These are phyloP conservation scores for Ischnus inquisitorius DNA, from an alignment of 2,888 invertebrate genomes.

Conservation along the genomic window DNA sequence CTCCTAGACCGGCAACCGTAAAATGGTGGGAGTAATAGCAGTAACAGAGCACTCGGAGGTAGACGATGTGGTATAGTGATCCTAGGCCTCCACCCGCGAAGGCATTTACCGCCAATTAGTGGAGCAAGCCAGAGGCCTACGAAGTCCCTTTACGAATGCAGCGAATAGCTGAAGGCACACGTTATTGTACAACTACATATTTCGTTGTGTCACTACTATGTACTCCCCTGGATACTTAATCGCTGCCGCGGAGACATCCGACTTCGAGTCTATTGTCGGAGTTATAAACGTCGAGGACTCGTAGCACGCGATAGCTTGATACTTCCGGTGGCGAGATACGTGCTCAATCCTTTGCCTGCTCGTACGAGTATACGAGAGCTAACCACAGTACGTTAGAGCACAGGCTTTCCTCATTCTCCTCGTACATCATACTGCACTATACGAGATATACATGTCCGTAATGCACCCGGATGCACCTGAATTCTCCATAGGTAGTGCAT, in stretches of 20 bases:
- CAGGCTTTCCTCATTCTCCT: conserved; percentile 31
- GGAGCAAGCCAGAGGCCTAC: conserved; percentile 60
- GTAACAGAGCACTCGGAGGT: conserved; percentile 38
- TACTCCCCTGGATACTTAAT: conserved; percentile 57
- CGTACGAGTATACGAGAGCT: conserved; percentile 33
- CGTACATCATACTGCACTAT: conserved; percentile 34
- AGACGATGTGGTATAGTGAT: conserved; percentile 35
- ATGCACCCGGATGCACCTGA: conserved; percentile 29
- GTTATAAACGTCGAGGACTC: conserved; percentile 59
- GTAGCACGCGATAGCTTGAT: conserved; percentile 67
- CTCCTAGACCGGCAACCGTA: conserved; percentile 52
- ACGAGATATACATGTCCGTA: conserved; percentile 45
- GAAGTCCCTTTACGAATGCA: conserved; percentile 33
- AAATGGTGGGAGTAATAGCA: conserved; percentile 47
- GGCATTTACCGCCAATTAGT: conserved; percentile 67
- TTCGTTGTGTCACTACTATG: conserved; percentile 42
- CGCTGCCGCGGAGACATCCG: conserved; percentile 61
- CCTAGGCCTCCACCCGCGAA: conserved; percentile 49
- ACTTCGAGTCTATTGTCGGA: conserved; percentile 58
- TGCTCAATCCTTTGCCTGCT: conserved; percentile 35
- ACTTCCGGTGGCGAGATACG: conserved; percentile 59
- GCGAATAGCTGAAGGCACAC: conserved; percentile 57
- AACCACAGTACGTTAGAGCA: conserved; percentile 39
- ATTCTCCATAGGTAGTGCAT: conserved; percentile 39
- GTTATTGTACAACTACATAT: conserved; percentile 43